Base-by-base conservation (phyloP, 2,113 vertebrate genomes). In the Girardinichthys multiradiatus region DNA sequence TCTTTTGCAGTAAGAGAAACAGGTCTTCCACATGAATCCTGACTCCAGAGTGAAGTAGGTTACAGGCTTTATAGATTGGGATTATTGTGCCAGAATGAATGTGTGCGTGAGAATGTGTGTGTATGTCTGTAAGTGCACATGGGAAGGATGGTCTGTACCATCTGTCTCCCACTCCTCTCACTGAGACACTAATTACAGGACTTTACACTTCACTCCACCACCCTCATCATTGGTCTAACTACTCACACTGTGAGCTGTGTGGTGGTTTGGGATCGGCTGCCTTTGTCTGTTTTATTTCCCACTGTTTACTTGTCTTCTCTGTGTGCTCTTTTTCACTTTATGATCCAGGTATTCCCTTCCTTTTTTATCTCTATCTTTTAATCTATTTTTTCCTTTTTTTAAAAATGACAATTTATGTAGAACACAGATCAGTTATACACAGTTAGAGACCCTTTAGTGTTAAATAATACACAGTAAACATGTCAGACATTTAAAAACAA, bases 151-250 rank as follows among this genome's bases (percentile, higher is more conserved):
- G 64, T 54, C 84, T 77, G 77, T 64, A 82, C 91, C 89, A 93
- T 95, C 90, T 91, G 89, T 90, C 90, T 91, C 77, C 74, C 72
- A 74, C 57, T 88, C 76, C 70, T 87, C 89, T 91, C 90, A 90
- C 86, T 87, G 79, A 89, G 88, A 90, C 84, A 90, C 89, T 91
- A 90, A 91, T 91, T 89, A 91, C 86, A 87, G 87, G 86, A 91
- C 88, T 90, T 90, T 86, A 89, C 87, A 91, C 91, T 88, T 89
- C 68, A 74, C 87, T 90, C 86, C 72, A 83, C 77, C 79, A 82
- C 80, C 74, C 85, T 90, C 86, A 84, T 85, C 84, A 87, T 30
- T 84, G 81, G 72, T 59, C 62, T 54, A 73, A 68, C 62, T 35
- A 65, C 67, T 72, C 59, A 61, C 57, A 64, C 26, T 31, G 45